phyloP scores from a whole-genome alignment of 2,113 vertebrate species.

The Bos javanicus region DNA sequence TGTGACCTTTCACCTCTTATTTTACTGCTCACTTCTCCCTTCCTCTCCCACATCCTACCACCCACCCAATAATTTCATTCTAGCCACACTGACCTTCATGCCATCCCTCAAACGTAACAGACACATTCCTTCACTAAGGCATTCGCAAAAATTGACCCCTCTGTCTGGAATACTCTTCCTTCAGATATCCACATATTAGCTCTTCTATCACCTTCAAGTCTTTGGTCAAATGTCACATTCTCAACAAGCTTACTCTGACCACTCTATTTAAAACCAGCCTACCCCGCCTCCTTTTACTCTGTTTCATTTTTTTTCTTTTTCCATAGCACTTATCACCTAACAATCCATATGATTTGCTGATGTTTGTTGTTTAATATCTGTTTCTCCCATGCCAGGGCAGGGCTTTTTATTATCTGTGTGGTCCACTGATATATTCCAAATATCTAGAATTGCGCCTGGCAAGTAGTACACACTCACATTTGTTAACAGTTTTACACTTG shows the following conservation, averaged over 20 bases:
- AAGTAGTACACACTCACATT: not conserved
- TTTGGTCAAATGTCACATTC: not conserved
- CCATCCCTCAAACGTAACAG: not conserved
- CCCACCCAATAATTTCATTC: not conserved
- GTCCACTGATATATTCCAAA: conserved; percentile 6
- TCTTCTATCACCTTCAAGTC: not conserved
- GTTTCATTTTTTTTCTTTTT: not conserved
- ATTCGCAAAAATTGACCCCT: not conserved
- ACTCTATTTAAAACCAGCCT: not conserved
- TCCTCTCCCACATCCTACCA: not conserved
- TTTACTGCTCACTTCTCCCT: not conserved
- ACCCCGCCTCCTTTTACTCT: not conserved
- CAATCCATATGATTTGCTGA: not conserved
- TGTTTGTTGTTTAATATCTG: not conserved
- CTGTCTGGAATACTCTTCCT: not conserved
- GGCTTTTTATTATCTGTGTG: not conserved
- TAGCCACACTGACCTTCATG: not conserved
- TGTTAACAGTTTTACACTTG: not conserved
- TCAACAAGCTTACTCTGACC: not conserved
- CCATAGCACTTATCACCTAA: not conserved
- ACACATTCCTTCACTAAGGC: not conserved
- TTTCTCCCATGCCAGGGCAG: not conserved
- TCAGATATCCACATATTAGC: not conserved
- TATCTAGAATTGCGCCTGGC: not conserved
- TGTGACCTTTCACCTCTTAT: not conserved